These are phyloP conservation scores for Drosophila kurseongensis DNA, from an alignment of 1,140 invertebrate genomes.

Conservation along the genomic window DNA sequence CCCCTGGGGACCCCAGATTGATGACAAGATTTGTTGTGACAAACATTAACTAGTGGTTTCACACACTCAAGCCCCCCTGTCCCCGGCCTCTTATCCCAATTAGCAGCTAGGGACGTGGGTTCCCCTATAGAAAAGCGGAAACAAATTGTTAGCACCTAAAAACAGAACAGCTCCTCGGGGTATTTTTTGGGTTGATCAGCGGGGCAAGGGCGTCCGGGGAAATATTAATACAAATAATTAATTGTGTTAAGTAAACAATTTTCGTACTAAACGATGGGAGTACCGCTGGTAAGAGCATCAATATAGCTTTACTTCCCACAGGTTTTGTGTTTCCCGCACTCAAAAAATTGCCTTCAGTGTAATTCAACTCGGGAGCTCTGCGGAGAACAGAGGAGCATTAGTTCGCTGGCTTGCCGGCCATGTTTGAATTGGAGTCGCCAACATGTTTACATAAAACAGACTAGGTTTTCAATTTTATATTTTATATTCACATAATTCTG, in stretches of 20 bases:
- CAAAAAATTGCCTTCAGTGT: slow-evolving; percentile 54
- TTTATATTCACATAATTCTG: slow-evolving; percentile 54
- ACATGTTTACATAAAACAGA: slow-evolving; percentile 82
- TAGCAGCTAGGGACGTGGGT: slow-evolving; percentile 35
- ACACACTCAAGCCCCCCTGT: slow-evolving; percentile 39
- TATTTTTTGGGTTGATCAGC: background rate
- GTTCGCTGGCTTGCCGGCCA: slow-evolving; percentile 46
- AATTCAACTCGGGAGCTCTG: slow-evolving; percentile 54
- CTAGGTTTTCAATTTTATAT: slow-evolving; percentile 69
- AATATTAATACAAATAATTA: slow-evolving; percentile 77
- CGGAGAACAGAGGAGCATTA: slow-evolving; percentile 15
- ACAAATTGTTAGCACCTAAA: slow-evolving; percentile 71
- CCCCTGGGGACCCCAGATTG: slow-evolving; percentile 50
- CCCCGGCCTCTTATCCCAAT: slow-evolving; percentile 38
- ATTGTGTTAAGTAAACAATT: slow-evolving; percentile 69
- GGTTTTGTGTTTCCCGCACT: slow-evolving; percentile 68
- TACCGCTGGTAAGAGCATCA: slow-evolving; percentile 15
- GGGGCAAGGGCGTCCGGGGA: slow-evolving; percentile 14
- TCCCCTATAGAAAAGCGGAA: slow-evolving; percentile 36
- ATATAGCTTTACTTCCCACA: slow-evolving; percentile 81
- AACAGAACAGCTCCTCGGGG: slow-evolving; percentile 21
- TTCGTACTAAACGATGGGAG: slow-evolving; percentile 32
- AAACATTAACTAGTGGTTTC: slow-evolving; percentile 78
- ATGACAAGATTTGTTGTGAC: slow-evolving; percentile 80
- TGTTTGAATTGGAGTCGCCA: slow-evolving; percentile 77